Evolutionary conservation across 2,797 vertebrate species (phyloP).

Genomic region (Oophaga sylvatica): DNA sequence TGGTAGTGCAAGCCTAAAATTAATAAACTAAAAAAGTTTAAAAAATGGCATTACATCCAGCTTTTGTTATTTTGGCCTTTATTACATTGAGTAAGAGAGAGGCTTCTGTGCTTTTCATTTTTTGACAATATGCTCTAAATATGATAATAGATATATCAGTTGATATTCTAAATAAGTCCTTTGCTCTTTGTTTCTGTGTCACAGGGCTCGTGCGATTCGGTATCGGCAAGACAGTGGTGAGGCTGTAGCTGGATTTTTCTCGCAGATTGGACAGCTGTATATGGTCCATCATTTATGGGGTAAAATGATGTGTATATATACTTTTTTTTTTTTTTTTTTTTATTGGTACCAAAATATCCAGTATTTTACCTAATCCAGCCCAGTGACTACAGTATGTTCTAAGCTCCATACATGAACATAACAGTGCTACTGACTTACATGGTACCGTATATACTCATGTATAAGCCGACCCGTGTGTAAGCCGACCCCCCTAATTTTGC

Average conservation of each 20-base stretch:
- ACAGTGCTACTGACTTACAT: background rate
- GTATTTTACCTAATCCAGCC: no score
- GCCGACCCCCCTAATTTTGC: no score
- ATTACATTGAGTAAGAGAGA: background rate
- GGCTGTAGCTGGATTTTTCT: conserved; percentile 96
- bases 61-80: no score
- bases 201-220: conserved; percentile 90
- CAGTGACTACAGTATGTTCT: background rate
- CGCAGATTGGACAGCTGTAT: conserved; percentile 93
- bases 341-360: background rate
- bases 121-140: background rate
- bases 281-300: conserved; percentile 98
- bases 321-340: background rate
- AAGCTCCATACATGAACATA: background rate
- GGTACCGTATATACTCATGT: no score
- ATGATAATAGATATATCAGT: background rate
- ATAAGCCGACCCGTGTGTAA: no score
- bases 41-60: no score
- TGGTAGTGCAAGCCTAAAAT: no score
- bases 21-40: no score
- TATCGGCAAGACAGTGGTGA: conserved; percentile 88
- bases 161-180: background rate
- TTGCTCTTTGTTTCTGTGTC: conserved; percentile 40
- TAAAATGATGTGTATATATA: conserved; percentile 65
- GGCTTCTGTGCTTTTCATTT: background rate